Conservation (phyloP, 2,797 vertebrate genomes). For the Megalops cyprinoides region DNA sequence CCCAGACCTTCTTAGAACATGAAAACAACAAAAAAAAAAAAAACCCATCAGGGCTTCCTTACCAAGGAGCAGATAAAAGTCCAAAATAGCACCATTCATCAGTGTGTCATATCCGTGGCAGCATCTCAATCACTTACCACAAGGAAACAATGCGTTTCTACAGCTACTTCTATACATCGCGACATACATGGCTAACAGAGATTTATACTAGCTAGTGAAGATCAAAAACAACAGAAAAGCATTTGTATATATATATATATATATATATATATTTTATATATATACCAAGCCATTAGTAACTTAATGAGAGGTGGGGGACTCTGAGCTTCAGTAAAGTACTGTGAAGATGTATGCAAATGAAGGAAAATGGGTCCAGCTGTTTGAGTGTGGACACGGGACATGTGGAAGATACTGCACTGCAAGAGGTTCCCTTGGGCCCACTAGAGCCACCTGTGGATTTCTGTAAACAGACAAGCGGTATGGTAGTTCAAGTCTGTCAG, state of each 20-base stretch:
- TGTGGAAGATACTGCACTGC: conserved; percentile 83
- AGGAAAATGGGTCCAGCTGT: conserved; percentile 69
- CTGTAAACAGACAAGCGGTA: conserved; percentile 84
- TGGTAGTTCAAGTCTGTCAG: conserved; percentile 73
- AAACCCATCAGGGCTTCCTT: conserved; percentile 89
- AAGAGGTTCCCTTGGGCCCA: conserved; percentile 71
- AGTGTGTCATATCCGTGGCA: conserved; percentile 94
- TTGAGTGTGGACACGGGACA: conserved; percentile 67
- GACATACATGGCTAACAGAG: conserved; percentile 90
- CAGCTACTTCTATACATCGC: conserved; percentile 89
- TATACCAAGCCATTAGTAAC: conserved; percentile 77
- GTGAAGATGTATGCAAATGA: conserved; percentile 54
- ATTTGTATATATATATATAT: too few relatives aligned
- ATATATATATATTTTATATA: conserved; percentile 45
- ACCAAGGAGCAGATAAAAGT: conserved; percentile 94
- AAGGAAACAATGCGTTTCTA: conserved; percentile 93
- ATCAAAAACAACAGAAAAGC: conserved; percentile 49
- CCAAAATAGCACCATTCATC: conserved; percentile 97
- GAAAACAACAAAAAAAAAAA: conserved; percentile 73
- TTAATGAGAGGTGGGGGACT: conserved; percentile 83
- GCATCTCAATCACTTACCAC: conserved; percentile 92
- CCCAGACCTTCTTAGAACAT: conserved; percentile 87
- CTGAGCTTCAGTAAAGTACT: conserved; percentile 84
- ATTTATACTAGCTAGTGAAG: conserved; percentile 85
- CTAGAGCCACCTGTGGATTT: conserved; percentile 77